Base-by-base conservation (phyloP, 35 echinoderm and acorn worm genomes). In the Apostichopus californicus region DNA sequence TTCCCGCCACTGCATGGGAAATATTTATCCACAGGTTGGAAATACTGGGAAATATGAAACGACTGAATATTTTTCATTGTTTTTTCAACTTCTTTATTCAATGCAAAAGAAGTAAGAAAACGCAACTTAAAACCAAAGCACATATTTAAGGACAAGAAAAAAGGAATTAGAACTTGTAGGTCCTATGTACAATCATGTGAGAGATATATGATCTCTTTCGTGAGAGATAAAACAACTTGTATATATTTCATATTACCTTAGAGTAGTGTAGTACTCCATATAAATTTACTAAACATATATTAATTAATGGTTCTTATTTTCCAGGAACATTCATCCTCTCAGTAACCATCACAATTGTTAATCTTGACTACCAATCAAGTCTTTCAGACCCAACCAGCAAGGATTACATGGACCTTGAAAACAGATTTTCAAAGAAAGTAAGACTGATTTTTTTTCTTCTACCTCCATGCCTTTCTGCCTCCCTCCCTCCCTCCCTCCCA, bases 331-430 rank as follows among this genome's bases (percentile, higher is more conserved):
- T 34, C n/a, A 56, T 55, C n/a, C 26, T 83, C 25, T 46, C 28
- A 17, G 80, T 14, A 15, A 54, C 80, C 25, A 83, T 83, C 80
- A 83, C 34, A 17, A 83, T 83, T 83, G 34, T 55, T 46, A 83
- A 83, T 83, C 17, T 83, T 55, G 80, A 57, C 55, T 83, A 55
- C 55, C 9, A 17, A 56, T 9, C 13, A 83, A 55, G 9, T 83
- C 80, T 83, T 55, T 83, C 52, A 83, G 80, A 83, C 6, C 13
- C 34, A 83, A 55, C 34, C 18, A 55, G 34, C 1, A 83, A 55
- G 17, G 80, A 83, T 55, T 83, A 53, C 17, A 83, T 1, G 2
- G 80, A 83, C 18, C n/a, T 83, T 55, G 80, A 83, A 8, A 53
- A 83, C 5, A 46, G 55, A 55, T 24, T 83, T n/a, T 6, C 34